Evolutionary conservation across 2,888 invertebrate genomes (phyloP).

Genomic region (Microchrysa polita): DNA sequence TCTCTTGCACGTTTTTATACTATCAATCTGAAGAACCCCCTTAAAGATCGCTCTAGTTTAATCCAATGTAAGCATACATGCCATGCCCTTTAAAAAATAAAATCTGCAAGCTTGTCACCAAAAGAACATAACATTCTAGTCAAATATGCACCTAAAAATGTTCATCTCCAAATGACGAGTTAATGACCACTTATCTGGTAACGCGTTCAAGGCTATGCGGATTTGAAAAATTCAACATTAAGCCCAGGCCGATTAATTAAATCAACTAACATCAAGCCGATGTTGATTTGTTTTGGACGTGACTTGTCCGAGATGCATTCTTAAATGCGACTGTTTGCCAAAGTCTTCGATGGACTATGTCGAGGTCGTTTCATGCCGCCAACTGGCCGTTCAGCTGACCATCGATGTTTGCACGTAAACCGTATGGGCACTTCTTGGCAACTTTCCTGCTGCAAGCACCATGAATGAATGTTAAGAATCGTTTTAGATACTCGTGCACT

Average conservation of each 20-base stretch:
- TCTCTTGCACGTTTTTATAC: too few species aligned
- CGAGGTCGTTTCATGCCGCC: constrained; percentile 44
- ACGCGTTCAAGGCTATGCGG: constrained; percentile 3
- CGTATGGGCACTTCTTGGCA: constrained; percentile 45
- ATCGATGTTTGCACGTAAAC: constrained; percentile 5
- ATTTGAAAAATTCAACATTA: neutral
- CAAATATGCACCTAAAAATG: too few species aligned
- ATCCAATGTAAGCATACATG: neutral
- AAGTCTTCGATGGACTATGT: constrained; percentile 47
- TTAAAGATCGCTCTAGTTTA: too few species aligned
- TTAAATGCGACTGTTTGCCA: constrained; percentile 1
- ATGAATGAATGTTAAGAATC: constrained; percentile 10
- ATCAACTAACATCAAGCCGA: neutral
- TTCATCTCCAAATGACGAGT: neutral
- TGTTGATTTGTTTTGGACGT: constrained; percentile 24
- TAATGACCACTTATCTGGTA: neutral
- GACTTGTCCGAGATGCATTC: constrained; percentile 41
- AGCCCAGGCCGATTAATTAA: constrained; percentile 38
- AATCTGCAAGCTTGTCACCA: too few species aligned
- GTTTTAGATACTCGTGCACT: constrained; percentile 16
- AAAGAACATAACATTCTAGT: too few species aligned
- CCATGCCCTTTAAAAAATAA: neutral
- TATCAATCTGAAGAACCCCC: too few species aligned
- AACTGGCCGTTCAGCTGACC: constrained; percentile 13
- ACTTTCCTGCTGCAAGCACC: constrained; percentile 10